phyloP scores from a whole-genome alignment of 2,113 vertebrate genomes.

The Panurus biarmicus region DNA sequence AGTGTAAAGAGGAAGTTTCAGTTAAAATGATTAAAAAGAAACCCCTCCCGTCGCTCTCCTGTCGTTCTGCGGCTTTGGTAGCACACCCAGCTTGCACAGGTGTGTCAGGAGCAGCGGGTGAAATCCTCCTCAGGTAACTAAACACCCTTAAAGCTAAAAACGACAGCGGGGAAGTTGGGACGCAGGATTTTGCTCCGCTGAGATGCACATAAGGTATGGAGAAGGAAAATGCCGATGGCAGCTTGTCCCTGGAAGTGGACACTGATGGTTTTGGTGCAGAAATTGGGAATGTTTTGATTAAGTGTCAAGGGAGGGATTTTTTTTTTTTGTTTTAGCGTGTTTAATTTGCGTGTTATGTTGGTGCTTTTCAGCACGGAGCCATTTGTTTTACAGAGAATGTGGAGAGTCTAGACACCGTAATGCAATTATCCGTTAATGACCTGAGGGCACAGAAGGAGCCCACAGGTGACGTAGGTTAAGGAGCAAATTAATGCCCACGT shows the following conservation, averaged over 20 bases:
- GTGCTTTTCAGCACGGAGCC: background rate
- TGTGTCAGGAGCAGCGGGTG: background rate
- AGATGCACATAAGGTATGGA: background rate
- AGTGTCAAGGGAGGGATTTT: background rate
- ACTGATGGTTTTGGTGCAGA: background rate
- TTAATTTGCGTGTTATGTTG: background rate
- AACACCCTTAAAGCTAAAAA: background rate
- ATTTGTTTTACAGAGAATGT: background rate
- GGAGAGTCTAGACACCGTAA: background rate
- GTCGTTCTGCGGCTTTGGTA: background rate
- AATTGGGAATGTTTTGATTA: background rate
- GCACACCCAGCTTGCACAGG: background rate
- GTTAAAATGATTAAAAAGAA: background rate
- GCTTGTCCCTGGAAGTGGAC: background rate
- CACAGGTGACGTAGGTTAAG: background rate
- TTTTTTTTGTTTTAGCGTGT: background rate
- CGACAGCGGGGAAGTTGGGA: too few species aligned
- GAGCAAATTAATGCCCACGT: background rate
- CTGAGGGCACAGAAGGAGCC: background rate
- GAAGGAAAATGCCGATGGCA: background rate
- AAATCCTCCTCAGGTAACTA: background rate
- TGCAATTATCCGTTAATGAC: background rate
- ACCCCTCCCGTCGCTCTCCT: background rate
- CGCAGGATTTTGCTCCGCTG: fast-evolving
- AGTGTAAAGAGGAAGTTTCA: background rate